A percentile compares a stretch with the other conserved stretches of the same genome.
phyloP scores from a whole-genome alignment of 2,113 vertebrate genomes.

The Pituophis catenifer region DNA sequence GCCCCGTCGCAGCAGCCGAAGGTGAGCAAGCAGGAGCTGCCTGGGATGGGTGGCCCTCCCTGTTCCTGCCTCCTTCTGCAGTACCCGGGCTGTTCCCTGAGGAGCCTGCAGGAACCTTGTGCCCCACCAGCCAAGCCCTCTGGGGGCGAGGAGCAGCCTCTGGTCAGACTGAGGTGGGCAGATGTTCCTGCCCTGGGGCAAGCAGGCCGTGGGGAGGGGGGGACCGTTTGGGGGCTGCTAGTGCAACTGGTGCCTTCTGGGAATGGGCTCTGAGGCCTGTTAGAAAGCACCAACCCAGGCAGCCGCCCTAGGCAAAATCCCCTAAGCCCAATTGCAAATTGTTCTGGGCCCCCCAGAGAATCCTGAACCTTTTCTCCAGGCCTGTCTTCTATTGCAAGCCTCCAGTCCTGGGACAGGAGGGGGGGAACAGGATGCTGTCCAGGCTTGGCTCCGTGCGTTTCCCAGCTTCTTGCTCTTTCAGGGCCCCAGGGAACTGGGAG shows the following conservation, averaged over 20 bases:
- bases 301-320: background rate
- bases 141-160: too few species aligned
- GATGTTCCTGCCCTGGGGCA: background rate
- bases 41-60: background rate
- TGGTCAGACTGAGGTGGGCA: background rate
- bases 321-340: background rate
- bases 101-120: background rate
- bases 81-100: background rate
- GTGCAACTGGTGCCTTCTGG: background rate
- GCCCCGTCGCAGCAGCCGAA: conserved; percentile 78
- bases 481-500: conserved; percentile 63
- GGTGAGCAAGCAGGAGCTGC: conserved; percentile 77
- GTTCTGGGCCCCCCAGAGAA: background rate
- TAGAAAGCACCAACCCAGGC: background rate
- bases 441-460: accelerated
- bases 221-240: background rate
- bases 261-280: background rate
- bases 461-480: conserved; percentile 16
- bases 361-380: background rate
- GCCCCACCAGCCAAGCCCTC: background rate
- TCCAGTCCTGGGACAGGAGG: background rate
- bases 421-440: background rate
- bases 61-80: background rate
- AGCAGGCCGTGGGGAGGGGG: too few species aligned
- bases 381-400: background rate